Conservation (phyloP, 1,140 invertebrate genomes). For the Dysdera silvatica region DNA sequence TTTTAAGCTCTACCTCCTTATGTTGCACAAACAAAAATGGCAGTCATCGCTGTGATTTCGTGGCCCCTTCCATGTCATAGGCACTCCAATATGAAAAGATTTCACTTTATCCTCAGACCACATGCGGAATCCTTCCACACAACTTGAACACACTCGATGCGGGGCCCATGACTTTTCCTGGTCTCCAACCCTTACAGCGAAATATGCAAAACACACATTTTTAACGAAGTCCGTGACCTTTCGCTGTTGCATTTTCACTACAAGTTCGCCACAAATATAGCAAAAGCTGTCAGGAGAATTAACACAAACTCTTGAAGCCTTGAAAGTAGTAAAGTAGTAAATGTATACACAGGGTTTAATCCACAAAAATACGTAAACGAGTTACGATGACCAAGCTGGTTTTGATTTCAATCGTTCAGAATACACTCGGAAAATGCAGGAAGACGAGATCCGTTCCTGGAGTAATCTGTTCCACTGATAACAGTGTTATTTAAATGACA, state of each 20-base stretch:
- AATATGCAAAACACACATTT: constrained; percentile 3
- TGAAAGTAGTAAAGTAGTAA: neutral
- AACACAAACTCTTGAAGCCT: neutral
- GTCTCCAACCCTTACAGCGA: constrained; percentile 30
- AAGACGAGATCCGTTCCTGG: too few species aligned
- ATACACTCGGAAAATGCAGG: too few species aligned
- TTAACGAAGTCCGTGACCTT: neutral
- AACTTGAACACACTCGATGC: constrained; percentile 27
- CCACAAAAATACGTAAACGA: too few species aligned
- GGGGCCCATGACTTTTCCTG: constrained; percentile 33
- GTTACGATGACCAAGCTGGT: too few species aligned
- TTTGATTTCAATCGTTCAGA: too few species aligned
- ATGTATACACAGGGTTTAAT: too few species aligned
- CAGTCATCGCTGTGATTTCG: constrained; percentile 20
- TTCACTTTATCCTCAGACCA: constrained; percentile 25
- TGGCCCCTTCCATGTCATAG: constrained; percentile 24
- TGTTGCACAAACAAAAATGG: constrained; percentile 20
- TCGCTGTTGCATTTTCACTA: neutral
- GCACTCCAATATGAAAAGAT: constrained; percentile 22
- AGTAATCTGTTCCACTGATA: too few species aligned
- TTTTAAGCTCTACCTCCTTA: neutral
- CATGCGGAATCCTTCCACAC: constrained; percentile 26
- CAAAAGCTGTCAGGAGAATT: neutral
- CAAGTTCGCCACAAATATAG: neutral
- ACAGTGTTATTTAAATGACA: too few species aligned